These are phyloP conservation scores for Paracyclopina nana DNA, from an alignment of 1,140 invertebrate genomes.

Conservation along the genomic window DNA sequence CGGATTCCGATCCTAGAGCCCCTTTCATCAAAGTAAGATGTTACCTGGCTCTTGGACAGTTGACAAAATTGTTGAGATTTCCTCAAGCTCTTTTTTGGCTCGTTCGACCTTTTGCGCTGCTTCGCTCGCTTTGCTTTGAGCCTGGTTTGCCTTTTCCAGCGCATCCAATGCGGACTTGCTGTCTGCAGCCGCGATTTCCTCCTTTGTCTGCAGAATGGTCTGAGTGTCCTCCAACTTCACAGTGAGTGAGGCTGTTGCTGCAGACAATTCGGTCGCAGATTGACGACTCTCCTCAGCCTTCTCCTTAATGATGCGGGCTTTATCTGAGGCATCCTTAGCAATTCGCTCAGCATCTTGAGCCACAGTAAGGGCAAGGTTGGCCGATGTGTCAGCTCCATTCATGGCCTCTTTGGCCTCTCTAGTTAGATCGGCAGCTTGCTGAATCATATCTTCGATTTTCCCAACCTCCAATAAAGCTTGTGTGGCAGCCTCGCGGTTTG, in stretches of 20 bases:
- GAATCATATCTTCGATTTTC: slow-evolving; percentile 38
- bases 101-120: slow-evolving; percentile 59
- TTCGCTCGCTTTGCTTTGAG: slow-evolving; percentile 55
- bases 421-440: slow-evolving; percentile 39
- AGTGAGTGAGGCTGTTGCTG: slow-evolving; percentile 51
- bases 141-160: slow-evolving; percentile 26
- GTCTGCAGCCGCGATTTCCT: slow-evolving; percentile 50
- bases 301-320: slow-evolving; percentile 29
- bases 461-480: slow-evolving; percentile 40
- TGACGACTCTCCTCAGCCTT: slow-evolving; percentile 52
- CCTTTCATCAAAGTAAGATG: slow-evolving; percentile 17
- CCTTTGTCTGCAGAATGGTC: slow-evolving; percentile 42
- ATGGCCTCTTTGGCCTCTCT: slow-evolving; percentile 34
- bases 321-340: slow-evolving; percentile 51
- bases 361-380: slow-evolving; percentile 27
- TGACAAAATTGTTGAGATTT: slow-evolving; percentile 55
- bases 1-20: slow-evolving; percentile 20
- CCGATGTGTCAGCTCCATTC: slow-evolving; percentile 39
- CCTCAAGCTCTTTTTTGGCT: slow-evolving; percentile 50
- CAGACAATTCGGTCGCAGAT: slow-evolving; percentile 46
- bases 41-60: slow-evolving; percentile 50
- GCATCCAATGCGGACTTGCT: slow-evolving; percentile 35
- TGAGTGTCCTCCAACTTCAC: slow-evolving; percentile 47
- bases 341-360: slow-evolving; percentile 50
- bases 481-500: slow-evolving; percentile 46